Percentiles rank a stretch among this genome's conserved stretches.
Evolutionary conservation across 2,113 vertebrate species (phyloP).

Genomic region (Epinephelus cyanopodus): DNA sequence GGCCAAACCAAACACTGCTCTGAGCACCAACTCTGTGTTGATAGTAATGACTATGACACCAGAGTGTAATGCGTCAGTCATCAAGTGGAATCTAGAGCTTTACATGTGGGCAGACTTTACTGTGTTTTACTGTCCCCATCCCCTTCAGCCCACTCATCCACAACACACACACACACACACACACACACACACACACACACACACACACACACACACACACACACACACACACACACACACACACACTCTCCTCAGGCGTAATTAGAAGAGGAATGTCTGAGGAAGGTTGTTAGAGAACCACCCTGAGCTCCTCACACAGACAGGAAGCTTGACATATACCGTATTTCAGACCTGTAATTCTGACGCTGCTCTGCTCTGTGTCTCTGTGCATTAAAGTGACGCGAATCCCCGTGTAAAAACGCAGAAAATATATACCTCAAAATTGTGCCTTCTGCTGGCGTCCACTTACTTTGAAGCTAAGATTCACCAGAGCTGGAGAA

Average conservation of each 20-base stretch:
- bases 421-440: neutral
- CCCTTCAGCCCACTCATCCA: neutral
- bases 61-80: constrained; percentile 22
- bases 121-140: constrained; percentile 20
- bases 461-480: neutral
- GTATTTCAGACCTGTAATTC: constrained; percentile 47
- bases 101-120: constrained; percentile 31
- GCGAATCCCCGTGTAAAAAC: neutral
- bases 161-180: constrained; percentile 11
- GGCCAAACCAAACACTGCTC: constrained; percentile 43
- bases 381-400: constrained; percentile 17
- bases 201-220: constrained; percentile 19
- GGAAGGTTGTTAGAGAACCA: constrained; percentile 46
- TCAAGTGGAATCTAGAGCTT: constrained; percentile 37
- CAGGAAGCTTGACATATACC: constrained; percentile 44
- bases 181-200: constrained; percentile 24
- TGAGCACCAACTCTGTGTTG: constrained; percentile 6
- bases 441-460: constrained; percentile 5
- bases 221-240: constrained; percentile 19
- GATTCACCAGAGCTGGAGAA: neutral
- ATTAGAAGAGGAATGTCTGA: constrained; percentile 69
- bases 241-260: constrained; percentile 38
- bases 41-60: constrained; percentile 14
- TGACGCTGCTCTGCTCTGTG: neutral
- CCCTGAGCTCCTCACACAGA: constrained; percentile 44